These are phyloP conservation scores for Xestia xanthographa DNA, from an alignment of 2,888 invertebrate genomes.

Conservation along the genomic window DNA sequence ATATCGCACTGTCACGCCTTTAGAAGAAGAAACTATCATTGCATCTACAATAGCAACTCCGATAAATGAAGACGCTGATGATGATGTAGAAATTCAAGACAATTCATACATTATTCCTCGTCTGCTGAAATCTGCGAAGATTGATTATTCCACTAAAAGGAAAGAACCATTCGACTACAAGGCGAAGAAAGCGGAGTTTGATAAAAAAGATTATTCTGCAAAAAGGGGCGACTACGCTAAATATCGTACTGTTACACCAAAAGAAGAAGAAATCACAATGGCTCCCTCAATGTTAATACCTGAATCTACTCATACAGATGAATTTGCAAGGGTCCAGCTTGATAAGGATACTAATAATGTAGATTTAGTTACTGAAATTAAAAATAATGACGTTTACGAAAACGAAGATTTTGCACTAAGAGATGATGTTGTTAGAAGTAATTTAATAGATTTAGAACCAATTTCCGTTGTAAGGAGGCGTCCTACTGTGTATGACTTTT, in stretches of 20 bases:
- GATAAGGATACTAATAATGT: conserved; percentile 38
- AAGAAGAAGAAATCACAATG: conserved; percentile 18
- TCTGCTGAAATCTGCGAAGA: conserved; percentile 29
- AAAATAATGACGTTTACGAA: conserved; percentile 5
- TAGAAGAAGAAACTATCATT: conserved; percentile 1
- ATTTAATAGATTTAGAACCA: conserved; percentile 24
- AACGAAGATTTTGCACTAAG: neutral
- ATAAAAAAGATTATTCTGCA: conserved; percentile 57
- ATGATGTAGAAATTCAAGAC: neutral
- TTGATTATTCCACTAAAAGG: conserved; percentile 38
- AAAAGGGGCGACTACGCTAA: conserved; percentile 51
- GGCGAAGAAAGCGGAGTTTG: conserved; percentile 64
- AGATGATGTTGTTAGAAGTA: neutral
- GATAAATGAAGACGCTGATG: neutral
- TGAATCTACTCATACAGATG: conserved; percentile 6
- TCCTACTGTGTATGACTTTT: conserved; percentile 54
- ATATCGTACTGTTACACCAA: conserved; percentile 25
- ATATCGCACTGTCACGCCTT: conserved; percentile 15
- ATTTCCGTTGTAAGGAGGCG: conserved; percentile 39
- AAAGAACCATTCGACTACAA: conserved; percentile 63
- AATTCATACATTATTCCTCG: conserved; percentile 10
- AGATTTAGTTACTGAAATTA: conserved; percentile 36
- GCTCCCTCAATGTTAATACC: neutral
- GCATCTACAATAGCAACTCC: neutral
- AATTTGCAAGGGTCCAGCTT: conserved; percentile 40